phyloP scores from a whole-genome alignment of 1,140 invertebrate species.

The Ceratitis capitata region DNA sequence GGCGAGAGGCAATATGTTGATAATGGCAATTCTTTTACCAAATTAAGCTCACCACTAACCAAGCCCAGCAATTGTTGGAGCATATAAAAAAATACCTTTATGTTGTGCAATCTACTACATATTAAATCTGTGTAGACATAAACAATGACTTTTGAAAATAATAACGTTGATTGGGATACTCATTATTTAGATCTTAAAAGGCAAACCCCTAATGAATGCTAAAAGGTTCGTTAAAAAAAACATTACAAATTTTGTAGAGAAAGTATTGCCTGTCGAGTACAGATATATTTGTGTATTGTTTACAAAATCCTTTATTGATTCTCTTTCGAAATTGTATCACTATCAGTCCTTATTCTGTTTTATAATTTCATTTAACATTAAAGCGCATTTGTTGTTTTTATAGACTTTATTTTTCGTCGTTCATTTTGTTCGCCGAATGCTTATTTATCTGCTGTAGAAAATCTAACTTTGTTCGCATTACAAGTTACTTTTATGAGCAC shows the following conservation, averaged over 20 bases:
- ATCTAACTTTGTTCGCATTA: slow-evolving; percentile 6
- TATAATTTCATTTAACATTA: not conserved
- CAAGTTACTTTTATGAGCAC: not conserved
- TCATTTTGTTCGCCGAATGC: not conserved
- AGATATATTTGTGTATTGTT: not conserved
- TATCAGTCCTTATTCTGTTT: not conserved
- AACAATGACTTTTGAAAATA: no score
- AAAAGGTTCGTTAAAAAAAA: not conserved
- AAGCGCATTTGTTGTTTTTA: not conserved
- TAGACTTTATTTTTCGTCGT: not conserved
- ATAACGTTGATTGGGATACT: no score
- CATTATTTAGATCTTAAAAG: no score
- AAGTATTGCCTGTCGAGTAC: not conserved
- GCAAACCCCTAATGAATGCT: no score
- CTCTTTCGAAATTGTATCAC: not conserved
- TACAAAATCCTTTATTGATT: not conserved
- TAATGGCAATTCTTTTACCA: not conserved
- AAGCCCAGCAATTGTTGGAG: not conserved
- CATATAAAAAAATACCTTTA: not conserved
- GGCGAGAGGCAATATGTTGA: not conserved
- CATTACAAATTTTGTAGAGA: not conserved
- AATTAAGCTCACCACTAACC: slow-evolving; percentile 40
- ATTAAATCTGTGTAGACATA: not conserved
- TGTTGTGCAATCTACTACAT: not conserved
- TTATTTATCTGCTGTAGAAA: not conserved